These are phyloP conservation scores for Aramus guarauna DNA, from an alignment of 2,113 vertebrate species.

Conservation along the genomic window DNA sequence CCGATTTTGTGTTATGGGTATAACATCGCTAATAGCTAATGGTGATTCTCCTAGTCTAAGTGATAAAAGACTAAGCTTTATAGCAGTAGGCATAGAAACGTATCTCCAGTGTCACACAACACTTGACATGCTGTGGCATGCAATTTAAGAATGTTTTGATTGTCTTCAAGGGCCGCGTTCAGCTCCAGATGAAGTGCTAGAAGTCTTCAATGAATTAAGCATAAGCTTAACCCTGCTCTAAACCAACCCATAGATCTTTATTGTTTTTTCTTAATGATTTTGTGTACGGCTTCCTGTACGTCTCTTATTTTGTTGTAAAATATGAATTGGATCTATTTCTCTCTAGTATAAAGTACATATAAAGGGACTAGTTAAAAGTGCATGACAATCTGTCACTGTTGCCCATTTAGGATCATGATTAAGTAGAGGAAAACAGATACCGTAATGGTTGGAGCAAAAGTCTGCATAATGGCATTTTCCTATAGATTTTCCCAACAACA, in stretches of 20 bases:
- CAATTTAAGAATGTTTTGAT: not conserved
- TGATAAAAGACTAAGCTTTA: not conserved
- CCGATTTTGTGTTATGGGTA: not conserved
- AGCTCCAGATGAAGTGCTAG: not conserved
- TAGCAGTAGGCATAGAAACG: not conserved
- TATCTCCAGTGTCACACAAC: not conserved
- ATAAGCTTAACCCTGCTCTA: not conserved
- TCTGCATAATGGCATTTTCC: not conserved
- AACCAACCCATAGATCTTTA: not conserved
- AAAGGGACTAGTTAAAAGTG: not conserved
- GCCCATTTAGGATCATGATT: not conserved
- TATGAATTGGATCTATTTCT: not conserved
- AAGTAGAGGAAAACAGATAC: not conserved
- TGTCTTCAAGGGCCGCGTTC: not conserved
- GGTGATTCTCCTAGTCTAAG: not conserved
- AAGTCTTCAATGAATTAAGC: not conserved
- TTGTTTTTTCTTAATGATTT: not conserved
- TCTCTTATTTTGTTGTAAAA: not conserved
- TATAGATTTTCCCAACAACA: not conserved
- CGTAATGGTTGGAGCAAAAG: not conserved
- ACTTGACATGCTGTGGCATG: not conserved
- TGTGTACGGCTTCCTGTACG: not conserved
- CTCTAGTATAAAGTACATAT: not conserved
- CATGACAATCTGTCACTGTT: not conserved
- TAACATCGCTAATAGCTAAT: not conserved